A percentile compares a stretch with the other conserved stretches of the same genome.
phyloP scores from a whole-genome alignment of 2,797 vertebrate genomes.

The Coendou prehensilis region DNA sequence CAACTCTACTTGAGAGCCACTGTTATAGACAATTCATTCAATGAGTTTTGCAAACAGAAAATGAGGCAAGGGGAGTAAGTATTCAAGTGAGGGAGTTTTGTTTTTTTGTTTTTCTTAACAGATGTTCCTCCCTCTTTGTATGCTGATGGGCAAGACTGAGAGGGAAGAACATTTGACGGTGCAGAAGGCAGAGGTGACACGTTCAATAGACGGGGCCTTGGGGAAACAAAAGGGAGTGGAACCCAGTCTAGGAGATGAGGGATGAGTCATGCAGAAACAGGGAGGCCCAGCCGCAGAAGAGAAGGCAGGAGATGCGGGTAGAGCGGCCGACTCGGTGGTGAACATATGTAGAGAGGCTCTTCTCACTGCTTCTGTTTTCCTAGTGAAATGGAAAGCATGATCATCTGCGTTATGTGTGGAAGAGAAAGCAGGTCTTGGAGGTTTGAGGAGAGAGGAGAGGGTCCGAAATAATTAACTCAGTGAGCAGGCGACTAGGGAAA shows the following conservation, averaged over 20 bases:
- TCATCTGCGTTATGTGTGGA: background rate
- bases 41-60: background rate
- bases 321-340: background rate
- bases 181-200: background rate
- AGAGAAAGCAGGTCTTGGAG: background rate
- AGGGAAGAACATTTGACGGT: background rate
- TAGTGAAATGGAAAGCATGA: background rate
- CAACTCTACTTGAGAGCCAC: background rate
- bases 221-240: background rate
- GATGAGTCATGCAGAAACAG: background rate
- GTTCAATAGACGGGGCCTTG: background rate
- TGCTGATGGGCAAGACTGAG: background rate
- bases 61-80: too few relatives aligned
- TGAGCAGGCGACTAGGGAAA: background rate
- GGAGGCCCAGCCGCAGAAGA: background rate
- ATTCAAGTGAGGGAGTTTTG: background rate
- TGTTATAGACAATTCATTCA: background rate
- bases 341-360: background rate
- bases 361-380: background rate
- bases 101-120: background rate
- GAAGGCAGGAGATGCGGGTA: rapidly evolving
- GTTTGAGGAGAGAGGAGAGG: background rate
- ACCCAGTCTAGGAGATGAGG: background rate
- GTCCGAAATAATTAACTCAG: too few relatives aligned
- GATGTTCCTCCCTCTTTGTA: background rate